Base-by-base conservation (phyloP, 2,797 vertebrate genomes). In the Aldrovandia affinis region DNA sequence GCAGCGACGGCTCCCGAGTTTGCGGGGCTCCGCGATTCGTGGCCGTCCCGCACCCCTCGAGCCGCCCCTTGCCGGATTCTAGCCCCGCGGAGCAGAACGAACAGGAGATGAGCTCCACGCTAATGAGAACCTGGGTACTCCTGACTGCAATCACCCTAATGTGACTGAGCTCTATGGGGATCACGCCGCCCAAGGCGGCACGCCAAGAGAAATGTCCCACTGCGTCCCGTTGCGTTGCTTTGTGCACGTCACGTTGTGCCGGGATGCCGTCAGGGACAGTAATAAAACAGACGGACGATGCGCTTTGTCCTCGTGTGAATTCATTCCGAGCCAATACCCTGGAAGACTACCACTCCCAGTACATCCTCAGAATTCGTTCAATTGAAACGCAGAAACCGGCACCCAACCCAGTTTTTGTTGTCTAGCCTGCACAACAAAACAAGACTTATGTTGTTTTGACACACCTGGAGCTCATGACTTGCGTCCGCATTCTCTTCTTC, bases 111-210 rank as follows among this genome's bases (percentile, higher is more conserved):
- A 65, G 36, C n/a, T 28, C 14, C 15, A 18, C n/a, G 33, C 15
- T 44, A 81, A 59, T 63, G 80, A 81, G 80, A 54, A 81, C 36
- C 57, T 25, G 36, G 80, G 80, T 55, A 52, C 25, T 15, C 81
- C 47, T 18, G 81, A 82, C 33, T 3, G n/a, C 18, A 65, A 81
- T 63, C 80, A 61, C 0, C 15, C 57, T 55, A 59, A 39, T 81
- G 36, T 81, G 55, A 42, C 36, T 8, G 68, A 22, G 59, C 57
- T 81, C 55, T 70, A 30, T 36, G 68, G 36, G 30, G 12, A 50
- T 50, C 47, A 14, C 55, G 18, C 20, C 73, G 2, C 65, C 4
- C 0, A 28, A 14, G 0, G 9, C 7, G 42, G 39, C 39, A 77
- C n/a, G 39, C 42, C 73, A 39, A 28, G 22, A 77, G 8, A 73